Evolutionary conservation across 2,113 vertebrate species (phyloP).

Genomic region (Phalacrocorax carbo): DNA sequence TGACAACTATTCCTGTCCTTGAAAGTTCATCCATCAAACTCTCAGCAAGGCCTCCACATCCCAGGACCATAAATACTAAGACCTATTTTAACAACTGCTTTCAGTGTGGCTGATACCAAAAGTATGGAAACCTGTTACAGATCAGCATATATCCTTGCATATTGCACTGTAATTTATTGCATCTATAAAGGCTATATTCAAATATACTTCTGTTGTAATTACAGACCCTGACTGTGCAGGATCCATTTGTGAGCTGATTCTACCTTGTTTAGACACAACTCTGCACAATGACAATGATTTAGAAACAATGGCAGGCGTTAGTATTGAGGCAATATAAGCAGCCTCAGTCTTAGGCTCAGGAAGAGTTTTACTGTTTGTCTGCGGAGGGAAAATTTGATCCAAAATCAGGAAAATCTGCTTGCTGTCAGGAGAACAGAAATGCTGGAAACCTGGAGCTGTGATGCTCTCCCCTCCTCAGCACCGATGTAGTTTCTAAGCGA

Average conservation of each 20-base stretch:
- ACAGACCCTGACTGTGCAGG: not conserved
- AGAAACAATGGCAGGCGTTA: not conserved
- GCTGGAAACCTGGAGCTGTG: not conserved
- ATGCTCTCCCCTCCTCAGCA: not conserved
- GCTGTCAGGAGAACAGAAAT: not conserved
- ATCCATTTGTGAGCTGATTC: conserved; percentile 9
- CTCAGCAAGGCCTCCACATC: conserved; percentile 55
- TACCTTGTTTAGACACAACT: not conserved
- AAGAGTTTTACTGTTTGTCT: not conserved
- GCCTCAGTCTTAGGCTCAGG: not conserved
- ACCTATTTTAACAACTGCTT: conserved; percentile 44
- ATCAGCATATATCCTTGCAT: not conserved
- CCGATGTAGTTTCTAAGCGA: not conserved
- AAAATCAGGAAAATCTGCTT: not conserved
- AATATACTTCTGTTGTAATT: not conserved
- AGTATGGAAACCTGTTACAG: conserved; percentile 7
- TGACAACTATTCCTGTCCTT: conserved; percentile 65
- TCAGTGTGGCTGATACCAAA: not conserved
- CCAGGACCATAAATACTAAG: conserved; percentile 57
- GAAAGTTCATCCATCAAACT: conserved; percentile 63
- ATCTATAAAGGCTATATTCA: conserved; percentile 20
- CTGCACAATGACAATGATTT: not conserved
- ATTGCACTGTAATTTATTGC: not conserved
- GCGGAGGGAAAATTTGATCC: not conserved
- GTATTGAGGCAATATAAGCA: not conserved